A percentile compares a stretch with the other conserved stretches of the same genome.
These are phyloP conservation scores for Tortricodes alternella DNA, from an alignment of 2,888 invertebrate genomes.

Conservation along the genomic window DNA sequence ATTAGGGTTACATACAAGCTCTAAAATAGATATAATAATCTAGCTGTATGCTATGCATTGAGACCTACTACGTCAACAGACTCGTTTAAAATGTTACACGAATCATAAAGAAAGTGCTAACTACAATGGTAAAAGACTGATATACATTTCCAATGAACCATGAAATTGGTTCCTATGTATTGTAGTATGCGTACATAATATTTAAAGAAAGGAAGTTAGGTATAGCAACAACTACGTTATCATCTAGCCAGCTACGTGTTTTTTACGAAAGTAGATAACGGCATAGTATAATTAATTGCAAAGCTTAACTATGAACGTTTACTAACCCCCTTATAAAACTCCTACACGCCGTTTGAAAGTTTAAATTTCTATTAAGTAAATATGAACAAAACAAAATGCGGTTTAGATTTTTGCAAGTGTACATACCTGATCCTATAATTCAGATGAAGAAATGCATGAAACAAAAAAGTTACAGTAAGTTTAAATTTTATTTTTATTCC, in stretches of 20 bases:
- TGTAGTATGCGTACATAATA: conserved; percentile 35
- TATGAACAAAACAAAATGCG: conserved; percentile 7
- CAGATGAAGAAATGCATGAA: conserved; percentile 54
- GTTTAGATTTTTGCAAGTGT: background rate
- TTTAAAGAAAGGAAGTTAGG: conserved; percentile 37
- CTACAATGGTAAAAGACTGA: conserved; percentile 18
- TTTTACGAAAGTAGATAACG: conserved; percentile 36
- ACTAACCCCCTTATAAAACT: conserved; percentile 43
- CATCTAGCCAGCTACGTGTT: conserved; percentile 47
- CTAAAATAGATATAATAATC: conserved; percentile 48
- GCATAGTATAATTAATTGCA: conserved; percentile 34
- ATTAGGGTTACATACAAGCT: conserved; percentile 57
- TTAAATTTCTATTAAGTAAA: conserved; percentile 1
- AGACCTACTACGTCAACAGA: conserved; percentile 38
- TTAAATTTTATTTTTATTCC: too few species aligned
- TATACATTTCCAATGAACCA: conserved; percentile 10
- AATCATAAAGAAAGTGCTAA: conserved; percentile 36
- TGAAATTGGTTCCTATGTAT: background rate
- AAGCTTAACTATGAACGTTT: conserved; percentile 44
- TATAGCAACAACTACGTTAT: conserved; percentile 46
- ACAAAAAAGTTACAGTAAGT: conserved; percentile 50
- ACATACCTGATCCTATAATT: conserved; percentile 74
- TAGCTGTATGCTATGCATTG: conserved; percentile 51
- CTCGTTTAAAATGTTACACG: conserved; percentile 27
- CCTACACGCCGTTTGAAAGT: conserved; percentile 14